Base-by-base conservation (phyloP, 1,140 invertebrate genomes). In the Lepidostoma basale region DNA sequence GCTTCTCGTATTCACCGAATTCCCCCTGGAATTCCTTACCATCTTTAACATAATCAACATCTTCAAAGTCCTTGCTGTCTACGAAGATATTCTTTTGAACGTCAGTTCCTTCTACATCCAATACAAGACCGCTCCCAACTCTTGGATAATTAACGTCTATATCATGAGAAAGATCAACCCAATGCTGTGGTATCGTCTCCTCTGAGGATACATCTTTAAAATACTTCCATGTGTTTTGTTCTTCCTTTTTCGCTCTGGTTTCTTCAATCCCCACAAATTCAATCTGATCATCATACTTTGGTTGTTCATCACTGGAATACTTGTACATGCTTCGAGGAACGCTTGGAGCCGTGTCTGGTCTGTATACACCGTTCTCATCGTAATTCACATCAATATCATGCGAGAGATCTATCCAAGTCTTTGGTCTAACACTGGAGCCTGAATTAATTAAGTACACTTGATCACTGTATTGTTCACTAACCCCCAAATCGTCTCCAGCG, bases 311-410 rank as follows among this genome's bases (percentile, higher is more conserved):
- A 5, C 30, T 39, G 49, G 40, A 52, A n/a, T 64, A 64, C 45
- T 64, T 64, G 16, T 42, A 52, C 22, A 44, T 49, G 26, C 52
- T 28, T 16, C 3, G 14, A 14, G 63, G 33, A 44, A 42, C 63
- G 18, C 28, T 28, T 45, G 5, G 47, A 5, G 28, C 18, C 18
- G n/a, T 22, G 9, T 66, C 14, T 14, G 33, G 22, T 9, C 47
- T 49, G 12, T 42, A 49, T 9, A 42, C 33, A 12, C 47, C 47
- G 6, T 28, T 26, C n/a, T 66, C 63, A 44, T 66, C 63, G 56
- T 78, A 78, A 72, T 83, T 83, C 1, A 83, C 76, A 54, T 81
- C 79, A 3, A 73, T 81, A 62, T 83, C 81, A 52, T 78, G 77
- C 0, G 79, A 76, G 0, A 83, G 69, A 69, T 82, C 80, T 3